phyloP scores from a whole-genome alignment of 1,140 invertebrate genomes.

The Campoletis sonorensis region DNA sequence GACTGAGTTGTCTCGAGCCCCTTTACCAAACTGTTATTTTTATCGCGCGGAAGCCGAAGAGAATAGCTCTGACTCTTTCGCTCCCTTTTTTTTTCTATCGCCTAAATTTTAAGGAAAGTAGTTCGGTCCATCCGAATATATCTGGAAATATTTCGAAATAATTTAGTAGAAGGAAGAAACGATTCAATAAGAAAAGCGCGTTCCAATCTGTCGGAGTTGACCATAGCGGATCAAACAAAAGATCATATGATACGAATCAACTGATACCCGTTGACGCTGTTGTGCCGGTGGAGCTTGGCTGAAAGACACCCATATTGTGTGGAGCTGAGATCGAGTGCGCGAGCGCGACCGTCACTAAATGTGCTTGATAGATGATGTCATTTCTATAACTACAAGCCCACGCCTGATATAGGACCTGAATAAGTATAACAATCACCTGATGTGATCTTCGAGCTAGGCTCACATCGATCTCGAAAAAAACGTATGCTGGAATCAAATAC shows the following conservation, averaged over 20 bases:
- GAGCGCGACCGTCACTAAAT: background rate
- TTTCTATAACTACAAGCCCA: constrained; percentile 53
- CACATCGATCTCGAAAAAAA: no score
- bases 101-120: background rate
- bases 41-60: no score
- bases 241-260: constrained; percentile 75
- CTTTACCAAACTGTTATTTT: no score
- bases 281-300: constrained; percentile 67
- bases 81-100: no score
- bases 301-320: constrained; percentile 51
- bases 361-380: constrained; percentile 39
- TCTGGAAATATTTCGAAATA: background rate
- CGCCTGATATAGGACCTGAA: constrained; percentile 59
- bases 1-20: no score
- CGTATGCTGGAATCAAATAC: no score
- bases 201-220: constrained; percentile 47
- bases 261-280: constrained; percentile 71
- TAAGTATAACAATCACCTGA: constrained; percentile 25
- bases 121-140: background rate
- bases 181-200: constrained; percentile 67
- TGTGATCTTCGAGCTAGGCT: background rate
- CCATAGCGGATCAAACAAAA: constrained; percentile 54
- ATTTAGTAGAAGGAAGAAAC: constrained; percentile 23
- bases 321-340: background rate
- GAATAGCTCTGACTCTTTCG: no score